These are phyloP conservation scores for Danio jaintianensis DNA, from an alignment of 2,797 vertebrate species.

Conservation along the genomic window DNA sequence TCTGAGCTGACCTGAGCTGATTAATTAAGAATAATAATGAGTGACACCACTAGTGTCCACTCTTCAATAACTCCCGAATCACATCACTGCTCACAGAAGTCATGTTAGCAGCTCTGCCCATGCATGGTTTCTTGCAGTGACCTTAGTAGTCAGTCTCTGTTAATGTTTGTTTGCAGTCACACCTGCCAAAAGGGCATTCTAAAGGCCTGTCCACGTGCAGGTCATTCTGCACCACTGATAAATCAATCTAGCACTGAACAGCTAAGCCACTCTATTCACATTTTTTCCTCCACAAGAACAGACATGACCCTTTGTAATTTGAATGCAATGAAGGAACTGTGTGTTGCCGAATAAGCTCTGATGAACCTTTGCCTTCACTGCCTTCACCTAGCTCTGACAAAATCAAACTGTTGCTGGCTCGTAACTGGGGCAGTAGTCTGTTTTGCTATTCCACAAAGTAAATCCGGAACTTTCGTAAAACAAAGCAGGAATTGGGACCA, in stretches of 20 bases:
- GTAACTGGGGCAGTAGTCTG: too few species aligned
- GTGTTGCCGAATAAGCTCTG: too few species aligned
- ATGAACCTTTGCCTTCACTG: too few species aligned
- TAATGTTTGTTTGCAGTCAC: conserved; percentile 17
- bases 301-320: background rate
- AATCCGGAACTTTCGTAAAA: too few species aligned
- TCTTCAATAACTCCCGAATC: conserved; percentile 3
- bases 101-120: background rate
- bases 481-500: too few species aligned
- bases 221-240: conserved; percentile 29
- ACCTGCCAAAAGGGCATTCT: conserved; percentile 25
- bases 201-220: background rate
- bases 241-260: conserved; percentile 39
- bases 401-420: too few species aligned
- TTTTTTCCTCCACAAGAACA: background rate
- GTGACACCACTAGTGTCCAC: background rate
- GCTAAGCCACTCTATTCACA: conserved; percentile 6
- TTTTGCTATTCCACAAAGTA: too few species aligned
- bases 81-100: conserved; percentile 2
- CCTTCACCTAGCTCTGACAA: too few species aligned
- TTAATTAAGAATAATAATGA: conserved; percentile 20
- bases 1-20: conserved; percentile 12
- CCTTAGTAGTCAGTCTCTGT: conserved; percentile 4
- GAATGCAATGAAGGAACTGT: background rate
- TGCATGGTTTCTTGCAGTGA: background rate